These are phyloP conservation scores for Stratiomys singularior DNA, from an alignment of 2,888 invertebrate genomes.

Conservation along the genomic window DNA sequence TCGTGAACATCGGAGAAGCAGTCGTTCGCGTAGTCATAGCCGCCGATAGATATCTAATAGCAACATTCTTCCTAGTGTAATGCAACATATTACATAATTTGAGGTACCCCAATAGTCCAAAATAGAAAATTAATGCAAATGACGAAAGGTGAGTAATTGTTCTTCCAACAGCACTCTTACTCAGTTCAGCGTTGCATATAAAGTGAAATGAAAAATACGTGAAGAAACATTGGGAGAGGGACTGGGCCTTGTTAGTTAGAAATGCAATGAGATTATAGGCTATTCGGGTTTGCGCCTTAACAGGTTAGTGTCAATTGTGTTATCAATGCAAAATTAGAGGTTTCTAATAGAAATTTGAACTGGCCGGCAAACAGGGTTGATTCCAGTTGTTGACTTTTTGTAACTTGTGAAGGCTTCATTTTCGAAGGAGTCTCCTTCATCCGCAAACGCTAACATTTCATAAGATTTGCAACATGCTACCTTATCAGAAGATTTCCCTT, in stretches of 20 bases:
- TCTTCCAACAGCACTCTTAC: conserved; percentile 44
- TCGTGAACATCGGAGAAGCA: conserved; percentile 56
- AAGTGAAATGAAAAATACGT: conserved; percentile 14
- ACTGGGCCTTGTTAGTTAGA: conserved; percentile 38
- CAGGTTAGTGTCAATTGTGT: conserved; percentile 44
- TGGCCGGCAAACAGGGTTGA: conserved; percentile 9
- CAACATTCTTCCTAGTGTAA: not conserved
- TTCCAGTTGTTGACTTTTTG: not conserved
- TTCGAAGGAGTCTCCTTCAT: too few species aligned
- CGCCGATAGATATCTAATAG: conserved; percentile 57
- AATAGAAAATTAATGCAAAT: conserved; percentile 51
- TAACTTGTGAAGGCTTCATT: too few species aligned
- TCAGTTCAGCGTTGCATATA: conserved; percentile 27
- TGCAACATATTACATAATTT: conserved; percentile 38
- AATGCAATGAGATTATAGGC: conserved; percentile 16
- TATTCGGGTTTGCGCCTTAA: conserved; percentile 4
- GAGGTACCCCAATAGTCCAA: conserved; percentile 53
- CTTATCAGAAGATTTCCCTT: too few species aligned
- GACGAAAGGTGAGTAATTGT: conserved; percentile 53
- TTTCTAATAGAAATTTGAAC: conserved; percentile 24
- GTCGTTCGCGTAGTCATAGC: conserved; percentile 63
- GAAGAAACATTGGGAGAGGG: conserved; percentile 29
- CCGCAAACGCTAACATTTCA: too few species aligned
- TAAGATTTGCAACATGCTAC: too few species aligned
- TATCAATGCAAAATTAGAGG: conserved; percentile 10